Conservation (phyloP, 37 sponge, comb jelly and placozoan species). For the Petrosia ficiformis region DNA sequence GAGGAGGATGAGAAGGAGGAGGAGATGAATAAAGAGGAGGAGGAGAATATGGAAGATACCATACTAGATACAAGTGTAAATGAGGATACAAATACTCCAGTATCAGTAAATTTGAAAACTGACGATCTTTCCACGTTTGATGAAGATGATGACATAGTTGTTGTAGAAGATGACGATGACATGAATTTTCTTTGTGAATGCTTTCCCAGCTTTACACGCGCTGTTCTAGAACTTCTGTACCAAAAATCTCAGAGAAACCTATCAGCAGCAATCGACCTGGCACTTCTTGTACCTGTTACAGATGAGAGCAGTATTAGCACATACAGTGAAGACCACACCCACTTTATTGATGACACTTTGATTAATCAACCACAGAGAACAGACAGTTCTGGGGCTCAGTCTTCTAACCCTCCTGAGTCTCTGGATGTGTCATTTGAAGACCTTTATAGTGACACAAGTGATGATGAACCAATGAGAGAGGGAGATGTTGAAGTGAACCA, state of each 20-base stretch:
- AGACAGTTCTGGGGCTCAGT: neutral
- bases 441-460: slow-evolving; percentile 1
- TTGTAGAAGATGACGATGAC: no score
- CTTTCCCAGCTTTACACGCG: neutral
- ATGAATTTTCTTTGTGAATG: neutral
- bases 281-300: neutral
- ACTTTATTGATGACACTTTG: neutral
- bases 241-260: neutral
- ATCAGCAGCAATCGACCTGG: neutral
- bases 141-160: no score
- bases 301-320: neutral
- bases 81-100: no score
- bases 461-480: neutral
- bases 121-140: neutral
- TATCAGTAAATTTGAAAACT: neutral
- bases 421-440: neutral
- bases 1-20: no score
- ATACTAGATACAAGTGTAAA: no score
- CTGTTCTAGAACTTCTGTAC: neutral
- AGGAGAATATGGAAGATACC: no score
- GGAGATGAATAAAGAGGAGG: no score
- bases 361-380: neutral
- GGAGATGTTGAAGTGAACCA: neutral
- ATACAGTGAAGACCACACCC: neutral
- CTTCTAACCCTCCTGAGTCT: neutral